Evolutionary conservation across 1,140 invertebrate genomes (phyloP).

Genomic region (Danaus melanippus): DNA sequence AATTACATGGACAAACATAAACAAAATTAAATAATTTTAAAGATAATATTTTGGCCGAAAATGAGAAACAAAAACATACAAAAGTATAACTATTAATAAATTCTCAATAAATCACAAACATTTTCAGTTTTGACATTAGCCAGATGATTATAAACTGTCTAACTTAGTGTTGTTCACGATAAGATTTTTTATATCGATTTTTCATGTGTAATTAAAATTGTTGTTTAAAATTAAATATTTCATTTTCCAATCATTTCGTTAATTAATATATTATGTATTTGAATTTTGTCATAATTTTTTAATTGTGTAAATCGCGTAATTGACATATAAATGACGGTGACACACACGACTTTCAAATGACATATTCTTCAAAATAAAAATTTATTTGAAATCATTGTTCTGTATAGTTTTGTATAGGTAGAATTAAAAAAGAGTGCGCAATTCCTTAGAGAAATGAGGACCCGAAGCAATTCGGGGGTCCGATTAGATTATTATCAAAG

Average conservation of each 20-base stretch:
- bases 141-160: too few species aligned
- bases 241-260: too few species aligned
- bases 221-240: too few species aligned
- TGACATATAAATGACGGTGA: constrained; percentile 14
- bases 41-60: neutral
- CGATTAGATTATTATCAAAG: constrained; percentile 96
- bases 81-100: constrained; percentile 9
- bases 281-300: too few species aligned
- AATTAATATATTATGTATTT: too few species aligned
- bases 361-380: constrained; percentile 26
- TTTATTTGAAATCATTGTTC: constrained; percentile 11
- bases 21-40: constrained; percentile 12
- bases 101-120: constrained; percentile 1
- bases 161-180: too few species aligned
- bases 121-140: too few species aligned
- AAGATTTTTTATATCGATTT: too few species aligned
- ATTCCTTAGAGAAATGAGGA: constrained; percentile 79
- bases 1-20: constrained; percentile 6
- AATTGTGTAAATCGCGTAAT: neutral
- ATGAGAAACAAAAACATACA: too few species aligned
- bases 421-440: constrained; percentile 9
- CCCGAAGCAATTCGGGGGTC: constrained; percentile 94
- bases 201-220: too few species aligned
- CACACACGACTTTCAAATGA: constrained; percentile 55
- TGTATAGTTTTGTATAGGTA: neutral